These are phyloP conservation scores for Vollenhovia emeryi DNA, from an alignment of 1,140 invertebrate species.

Conservation along the genomic window DNA sequence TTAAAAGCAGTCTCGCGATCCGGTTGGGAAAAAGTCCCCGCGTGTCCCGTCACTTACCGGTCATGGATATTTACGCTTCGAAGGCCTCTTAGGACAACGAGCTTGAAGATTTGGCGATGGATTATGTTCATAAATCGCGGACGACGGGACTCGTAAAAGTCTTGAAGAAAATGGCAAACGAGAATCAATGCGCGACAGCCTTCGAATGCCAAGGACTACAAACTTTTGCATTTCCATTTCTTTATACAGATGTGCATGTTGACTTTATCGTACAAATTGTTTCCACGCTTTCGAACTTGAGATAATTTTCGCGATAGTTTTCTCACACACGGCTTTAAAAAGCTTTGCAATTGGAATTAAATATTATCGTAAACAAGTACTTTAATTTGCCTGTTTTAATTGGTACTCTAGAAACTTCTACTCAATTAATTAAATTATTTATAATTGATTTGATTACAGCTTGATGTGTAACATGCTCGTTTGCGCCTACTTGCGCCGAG, in stretches of 20 bases:
- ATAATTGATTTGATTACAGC: background rate
- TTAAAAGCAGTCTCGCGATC: slow-evolving; percentile 25
- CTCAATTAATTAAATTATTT: slow-evolving; percentile 12
- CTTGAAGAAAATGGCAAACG: background rate
- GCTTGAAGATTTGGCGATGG: slow-evolving; percentile 32
- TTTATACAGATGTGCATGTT: background rate
- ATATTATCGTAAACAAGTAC: background rate
- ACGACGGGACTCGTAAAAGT: slow-evolving; percentile 21
- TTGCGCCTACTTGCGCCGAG: slow-evolving; percentile 22
- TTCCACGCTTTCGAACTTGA: background rate
- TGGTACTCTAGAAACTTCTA: background rate
- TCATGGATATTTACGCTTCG: slow-evolving; percentile 72
- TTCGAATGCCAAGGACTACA: background rate
- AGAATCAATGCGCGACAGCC: background rate
- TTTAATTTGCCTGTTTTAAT: background rate
- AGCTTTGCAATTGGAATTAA: background rate
- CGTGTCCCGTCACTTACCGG: slow-evolving; percentile 60
- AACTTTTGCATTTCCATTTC: background rate
- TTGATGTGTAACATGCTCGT: background rate
- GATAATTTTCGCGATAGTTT: background rate
- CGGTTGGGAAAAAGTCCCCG: slow-evolving; percentile 38
- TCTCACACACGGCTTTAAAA: background rate
- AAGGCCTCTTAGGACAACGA: slow-evolving; percentile 31
- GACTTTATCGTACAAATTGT: background rate
- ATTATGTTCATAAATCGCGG: slow-evolving; percentile 10